Percentiles rank a stretch among this genome's conserved stretches.
phyloP scores from a whole-genome alignment of 2,113 vertebrate genomes.

The Probosciger aterrimus region DNA sequence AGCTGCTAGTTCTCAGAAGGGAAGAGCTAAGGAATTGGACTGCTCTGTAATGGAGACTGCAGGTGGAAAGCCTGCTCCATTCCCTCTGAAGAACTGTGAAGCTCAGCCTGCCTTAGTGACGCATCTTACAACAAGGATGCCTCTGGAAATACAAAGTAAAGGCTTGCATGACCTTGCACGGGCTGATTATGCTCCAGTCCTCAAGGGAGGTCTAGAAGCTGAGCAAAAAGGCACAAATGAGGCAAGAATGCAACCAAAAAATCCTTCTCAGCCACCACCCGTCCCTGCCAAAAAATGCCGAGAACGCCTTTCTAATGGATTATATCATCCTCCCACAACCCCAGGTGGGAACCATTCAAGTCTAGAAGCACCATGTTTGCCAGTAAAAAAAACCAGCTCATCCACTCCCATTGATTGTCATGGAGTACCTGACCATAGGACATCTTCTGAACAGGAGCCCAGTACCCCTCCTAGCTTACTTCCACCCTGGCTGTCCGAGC shows the following conservation, averaged over 20 bases:
- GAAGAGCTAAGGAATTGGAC: conserved; percentile 42
- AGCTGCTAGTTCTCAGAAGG: conserved; percentile 52
- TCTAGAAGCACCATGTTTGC: conserved; percentile 77
- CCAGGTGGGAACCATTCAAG: conserved; percentile 49
- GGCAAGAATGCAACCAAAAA: conserved; percentile 80
- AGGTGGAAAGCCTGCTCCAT: not conserved
- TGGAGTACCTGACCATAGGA: conserved; percentile 25
- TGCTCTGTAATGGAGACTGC: not conserved
- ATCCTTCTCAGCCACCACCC: conserved; percentile 88
- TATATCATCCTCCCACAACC: conserved; percentile 73
- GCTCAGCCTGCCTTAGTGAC: conserved; percentile 26
- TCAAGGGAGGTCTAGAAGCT: conserved; percentile 58
- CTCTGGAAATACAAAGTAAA: conserved; percentile 67
- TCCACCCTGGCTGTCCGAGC: conserved; percentile 83
- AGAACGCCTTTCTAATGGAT: conserved; percentile 89
- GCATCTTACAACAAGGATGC: conserved; percentile 51
- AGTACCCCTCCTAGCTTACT: conserved; percentile 67
- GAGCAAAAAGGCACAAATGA: conserved; percentile 63
- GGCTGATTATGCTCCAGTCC: conserved; percentile 41
- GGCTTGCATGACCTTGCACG: conserved; percentile 42
- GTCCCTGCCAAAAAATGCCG: conserved; percentile 94
- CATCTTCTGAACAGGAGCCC: conserved; percentile 67
- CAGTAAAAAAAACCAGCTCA: conserved; percentile 74
- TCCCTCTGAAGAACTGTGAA: conserved; percentile 51
- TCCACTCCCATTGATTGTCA: conserved; percentile 67